Percentiles rank a stretch among this genome's conserved stretches.
Evolutionary conservation across 2,888 invertebrate species (phyloP).

Genomic region (Leucoptera coffeella): DNA sequence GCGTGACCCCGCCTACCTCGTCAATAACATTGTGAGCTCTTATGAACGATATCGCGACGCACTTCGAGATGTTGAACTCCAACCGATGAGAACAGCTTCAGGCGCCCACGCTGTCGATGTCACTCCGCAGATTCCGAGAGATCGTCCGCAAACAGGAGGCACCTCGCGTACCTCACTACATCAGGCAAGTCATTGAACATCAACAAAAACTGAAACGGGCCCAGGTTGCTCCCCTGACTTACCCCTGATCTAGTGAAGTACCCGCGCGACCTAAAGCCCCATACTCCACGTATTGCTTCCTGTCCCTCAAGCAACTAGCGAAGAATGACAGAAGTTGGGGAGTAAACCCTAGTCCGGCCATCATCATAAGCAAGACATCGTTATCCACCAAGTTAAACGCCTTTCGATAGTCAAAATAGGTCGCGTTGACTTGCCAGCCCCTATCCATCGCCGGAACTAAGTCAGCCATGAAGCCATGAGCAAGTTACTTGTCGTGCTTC

Average conservation of each 20-base stretch:
- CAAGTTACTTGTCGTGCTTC: neutral
- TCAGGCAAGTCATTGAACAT: slow-evolving; percentile 5
- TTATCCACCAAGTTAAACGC: slow-evolving; percentile 4
- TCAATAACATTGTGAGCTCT: neutral
- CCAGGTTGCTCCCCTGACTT: slow-evolving; percentile 5
- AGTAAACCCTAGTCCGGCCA: slow-evolving; percentile 1
- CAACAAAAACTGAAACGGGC: slow-evolving; percentile 4
- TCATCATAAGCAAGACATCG: slow-evolving; percentile 2
- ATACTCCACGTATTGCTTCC: slow-evolving; percentile 4
- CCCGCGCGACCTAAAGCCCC: slow-evolving; percentile 1
- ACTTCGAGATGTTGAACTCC: slow-evolving; percentile 1
- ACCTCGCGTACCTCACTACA: too few species aligned
- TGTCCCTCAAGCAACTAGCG: slow-evolving; percentile 2
- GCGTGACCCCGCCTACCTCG: neutral
- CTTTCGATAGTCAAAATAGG: slow-evolving; percentile 3
- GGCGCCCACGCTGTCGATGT: slow-evolving; percentile 1
- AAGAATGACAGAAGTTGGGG: slow-evolving; percentile 3
- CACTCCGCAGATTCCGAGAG: neutral
- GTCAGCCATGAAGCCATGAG: neutral
- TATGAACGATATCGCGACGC: neutral
- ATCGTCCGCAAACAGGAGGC: slow-evolving; percentile 2
- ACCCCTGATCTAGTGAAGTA: too few species aligned
- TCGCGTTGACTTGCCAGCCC: slow-evolving; percentile 3
- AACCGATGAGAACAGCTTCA: neutral
- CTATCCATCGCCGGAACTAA: neutral